phyloP scores from a whole-genome alignment of 2,888 invertebrate genomes.

The Venusia cambrica region DNA sequence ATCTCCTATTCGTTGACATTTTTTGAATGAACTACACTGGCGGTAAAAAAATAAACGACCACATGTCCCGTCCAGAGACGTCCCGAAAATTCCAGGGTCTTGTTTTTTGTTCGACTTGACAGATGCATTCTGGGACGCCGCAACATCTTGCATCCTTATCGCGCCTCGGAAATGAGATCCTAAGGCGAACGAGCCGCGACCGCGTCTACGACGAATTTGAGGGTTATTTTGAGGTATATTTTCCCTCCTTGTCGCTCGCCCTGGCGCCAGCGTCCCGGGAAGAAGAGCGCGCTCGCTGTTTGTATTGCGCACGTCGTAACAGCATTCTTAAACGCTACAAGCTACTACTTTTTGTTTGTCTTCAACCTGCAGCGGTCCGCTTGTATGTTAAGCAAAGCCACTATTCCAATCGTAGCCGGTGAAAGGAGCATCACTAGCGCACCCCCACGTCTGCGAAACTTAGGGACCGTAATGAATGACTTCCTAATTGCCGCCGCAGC shows the following conservation, averaged over 20 bases:
- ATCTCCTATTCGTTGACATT: conserved; percentile 73
- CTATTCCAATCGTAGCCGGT: conserved; percentile 46
- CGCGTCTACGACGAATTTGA: conserved; percentile 62
- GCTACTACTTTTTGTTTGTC: conserved; percentile 59
- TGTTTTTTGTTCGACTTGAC: conserved; percentile 73
- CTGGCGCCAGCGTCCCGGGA: conserved; percentile 67
- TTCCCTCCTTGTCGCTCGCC: conserved; percentile 66
- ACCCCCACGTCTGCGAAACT: conserved; percentile 80
- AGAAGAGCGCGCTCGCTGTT: conserved; percentile 64
- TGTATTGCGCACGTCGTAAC: conserved; percentile 49
- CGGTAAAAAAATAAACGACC: conserved; percentile 72
- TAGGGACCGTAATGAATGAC: conserved; percentile 81
- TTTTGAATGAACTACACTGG: conserved; percentile 73
- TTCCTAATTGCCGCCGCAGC: conserved; percentile 79
- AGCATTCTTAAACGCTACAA: conserved; percentile 65
- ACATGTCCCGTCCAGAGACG: conserved; percentile 68
- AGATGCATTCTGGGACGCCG: conserved; percentile 77
- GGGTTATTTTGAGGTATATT: conserved; percentile 73
- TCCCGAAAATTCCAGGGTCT: conserved; percentile 76
- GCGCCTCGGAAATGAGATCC: conserved; percentile 63
- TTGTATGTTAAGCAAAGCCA: conserved; percentile 43
- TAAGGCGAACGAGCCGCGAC: conserved; percentile 42
- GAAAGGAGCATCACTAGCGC: conserved; percentile 62
- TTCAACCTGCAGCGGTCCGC: conserved; percentile 37
- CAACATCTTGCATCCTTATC: conserved; percentile 78